Percentiles rank a stretch among this genome's conserved stretches.
phyloP scores from a whole-genome alignment of 2,797 vertebrate genomes.

The Capromys pilorides region DNA sequence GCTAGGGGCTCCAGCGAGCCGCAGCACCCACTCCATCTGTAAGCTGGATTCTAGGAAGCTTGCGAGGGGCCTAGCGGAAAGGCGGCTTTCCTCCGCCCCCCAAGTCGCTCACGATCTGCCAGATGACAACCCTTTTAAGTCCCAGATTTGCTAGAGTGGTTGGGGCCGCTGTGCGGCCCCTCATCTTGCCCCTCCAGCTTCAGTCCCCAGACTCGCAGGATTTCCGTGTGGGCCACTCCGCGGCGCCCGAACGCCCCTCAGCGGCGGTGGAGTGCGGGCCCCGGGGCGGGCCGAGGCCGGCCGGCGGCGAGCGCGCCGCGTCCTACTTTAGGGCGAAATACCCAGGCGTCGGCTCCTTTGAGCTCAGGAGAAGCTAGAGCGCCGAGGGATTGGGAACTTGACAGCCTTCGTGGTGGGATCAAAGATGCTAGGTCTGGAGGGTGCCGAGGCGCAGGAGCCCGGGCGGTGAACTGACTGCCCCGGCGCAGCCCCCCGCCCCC shows the following conservation, averaged over 20 bases:
- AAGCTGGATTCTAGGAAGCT: background rate
- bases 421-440: background rate
- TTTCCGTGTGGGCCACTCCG: background rate
- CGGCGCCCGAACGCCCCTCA: conserved; percentile 74
- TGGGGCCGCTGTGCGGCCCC: background rate
- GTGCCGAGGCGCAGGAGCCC: background rate
- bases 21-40: background rate
- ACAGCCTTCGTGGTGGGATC: background rate
- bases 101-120: background rate
- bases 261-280: conserved; percentile 52
- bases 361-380: background rate
- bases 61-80: background rate
- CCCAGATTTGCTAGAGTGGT: background rate
- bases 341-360: background rate
- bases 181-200: background rate
- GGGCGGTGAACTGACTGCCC: background rate
- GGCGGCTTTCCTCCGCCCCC: background rate
- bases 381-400: background rate
- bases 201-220: background rate
- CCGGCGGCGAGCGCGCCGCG: background rate
- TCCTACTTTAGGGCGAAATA: background rate
- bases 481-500: background rate
- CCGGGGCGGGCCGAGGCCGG: background rate
- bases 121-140: background rate
- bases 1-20: background rate